phyloP scores from a whole-genome alignment of 2,888 invertebrate species.

The Cotesia congregata region DNA sequence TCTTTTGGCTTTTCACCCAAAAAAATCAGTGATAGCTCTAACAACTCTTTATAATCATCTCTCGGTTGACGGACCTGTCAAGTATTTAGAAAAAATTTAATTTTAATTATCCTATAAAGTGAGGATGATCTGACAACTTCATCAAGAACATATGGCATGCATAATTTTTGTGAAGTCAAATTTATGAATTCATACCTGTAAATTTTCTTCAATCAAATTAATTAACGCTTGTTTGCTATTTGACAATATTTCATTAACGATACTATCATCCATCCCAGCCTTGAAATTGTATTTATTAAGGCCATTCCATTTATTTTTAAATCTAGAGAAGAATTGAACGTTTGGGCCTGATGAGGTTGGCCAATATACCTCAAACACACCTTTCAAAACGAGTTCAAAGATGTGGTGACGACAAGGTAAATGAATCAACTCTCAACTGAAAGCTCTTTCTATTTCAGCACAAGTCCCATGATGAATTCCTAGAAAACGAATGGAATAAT shows the following conservation, averaged over 20 bases:
- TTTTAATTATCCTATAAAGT: background rate
- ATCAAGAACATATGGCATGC: background rate
- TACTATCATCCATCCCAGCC: background rate
- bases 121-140: too few species aligned
- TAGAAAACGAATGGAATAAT: too few species aligned
- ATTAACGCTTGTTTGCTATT: background rate
- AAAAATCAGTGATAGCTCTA: conserved; percentile 50
- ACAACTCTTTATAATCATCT: background rate
- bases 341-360: background rate
- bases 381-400: background rate
- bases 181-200: background rate
- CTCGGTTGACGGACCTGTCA: background rate
- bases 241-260: background rate
- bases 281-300: background rate
- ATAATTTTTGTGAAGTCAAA: background rate
- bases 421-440: background rate
- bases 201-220: background rate
- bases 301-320: background rate
- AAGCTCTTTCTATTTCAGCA: background rate
- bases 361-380: conserved; percentile 13
- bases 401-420: background rate
- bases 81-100: background rate
- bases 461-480: conserved; percentile 1
- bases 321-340: background rate
- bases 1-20: conserved; percentile 45